phyloP scores from a whole-genome alignment of 2,888 invertebrate genomes.

The Lithophane socia region DNA sequence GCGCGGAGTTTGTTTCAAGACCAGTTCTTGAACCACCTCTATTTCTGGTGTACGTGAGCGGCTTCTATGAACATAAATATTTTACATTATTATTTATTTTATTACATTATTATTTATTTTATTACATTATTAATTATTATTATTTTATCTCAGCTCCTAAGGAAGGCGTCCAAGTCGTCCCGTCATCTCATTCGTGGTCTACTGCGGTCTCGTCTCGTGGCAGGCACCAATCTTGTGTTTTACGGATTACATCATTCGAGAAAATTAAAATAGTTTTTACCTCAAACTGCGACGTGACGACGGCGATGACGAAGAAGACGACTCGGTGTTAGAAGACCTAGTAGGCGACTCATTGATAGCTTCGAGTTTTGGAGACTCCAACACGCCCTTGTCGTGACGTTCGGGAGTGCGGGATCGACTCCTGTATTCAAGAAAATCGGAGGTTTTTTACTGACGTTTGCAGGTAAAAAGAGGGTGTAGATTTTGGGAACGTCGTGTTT shows the following conservation, averaged over 20 bases:
- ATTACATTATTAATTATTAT: no score
- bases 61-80: conserved; percentile 71
- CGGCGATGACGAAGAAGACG: conserved; percentile 64
- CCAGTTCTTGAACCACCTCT: conserved; percentile 71
- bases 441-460: neutral
- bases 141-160: no score
- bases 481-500: no score
- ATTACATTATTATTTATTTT: no score
- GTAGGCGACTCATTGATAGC: conserved; percentile 81
- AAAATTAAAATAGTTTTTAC: conserved; percentile 52
- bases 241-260: no score
- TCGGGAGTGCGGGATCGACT: conserved; percentile 84
- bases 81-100: no score
- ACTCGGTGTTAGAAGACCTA: conserved; percentile 67
- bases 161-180: no score
- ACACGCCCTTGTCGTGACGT: conserved; percentile 70
- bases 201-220: no score
- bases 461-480: no score
- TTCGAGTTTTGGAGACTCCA: conserved; percentile 78
- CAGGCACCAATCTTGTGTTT: no score
- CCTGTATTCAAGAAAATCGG: conserved; percentile 60
- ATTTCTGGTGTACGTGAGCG: conserved; percentile 83
- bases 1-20: conserved; percentile 73
- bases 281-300: conserved; percentile 72
- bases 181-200: no score